phyloP scores from a whole-genome alignment of 2,888 invertebrate genomes.

The Tipula helvola region DNA sequence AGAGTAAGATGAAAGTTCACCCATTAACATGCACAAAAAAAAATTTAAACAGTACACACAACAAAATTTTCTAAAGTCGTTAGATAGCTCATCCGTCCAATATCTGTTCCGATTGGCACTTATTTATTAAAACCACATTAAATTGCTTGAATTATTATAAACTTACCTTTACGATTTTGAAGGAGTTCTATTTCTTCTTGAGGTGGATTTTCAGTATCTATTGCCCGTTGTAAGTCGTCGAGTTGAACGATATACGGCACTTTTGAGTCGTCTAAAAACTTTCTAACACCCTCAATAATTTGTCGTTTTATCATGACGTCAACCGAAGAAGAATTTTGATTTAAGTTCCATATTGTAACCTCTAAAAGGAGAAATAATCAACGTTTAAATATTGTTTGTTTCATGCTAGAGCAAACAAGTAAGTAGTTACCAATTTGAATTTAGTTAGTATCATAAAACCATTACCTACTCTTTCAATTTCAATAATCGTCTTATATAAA shows the following conservation, averaged over 20 bases:
- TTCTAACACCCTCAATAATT: constrained; percentile 48
- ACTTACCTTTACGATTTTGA: constrained; percentile 55
- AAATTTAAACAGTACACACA: not conserved
- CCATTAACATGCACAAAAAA: not conserved
- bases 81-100: too few species aligned
- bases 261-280: constrained; percentile 46
- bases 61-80: too few species aligned
- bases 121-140: not conserved
- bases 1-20: not conserved
- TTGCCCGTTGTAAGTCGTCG: constrained; percentile 63
- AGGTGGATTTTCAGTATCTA: constrained; percentile 67
- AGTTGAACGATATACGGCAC: constrained; percentile 60
- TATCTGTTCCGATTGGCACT: not conserved
- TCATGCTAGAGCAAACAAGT: not conserved
- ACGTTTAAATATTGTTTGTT: not conserved
- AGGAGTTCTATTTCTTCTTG: constrained; percentile 52
- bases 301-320: constrained; percentile 61
- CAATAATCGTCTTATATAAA: too few species aligned
- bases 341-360: constrained; percentile 32
- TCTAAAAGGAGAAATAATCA: constrained; percentile 19
- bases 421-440: too few species aligned
- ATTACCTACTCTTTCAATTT: too few species aligned
- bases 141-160: not conserved
- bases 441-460: too few species aligned
- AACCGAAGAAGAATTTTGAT: constrained; percentile 34